phyloP scores from a whole-genome alignment of 2,888 invertebrate genomes.

The Synergus laeviventris region DNA sequence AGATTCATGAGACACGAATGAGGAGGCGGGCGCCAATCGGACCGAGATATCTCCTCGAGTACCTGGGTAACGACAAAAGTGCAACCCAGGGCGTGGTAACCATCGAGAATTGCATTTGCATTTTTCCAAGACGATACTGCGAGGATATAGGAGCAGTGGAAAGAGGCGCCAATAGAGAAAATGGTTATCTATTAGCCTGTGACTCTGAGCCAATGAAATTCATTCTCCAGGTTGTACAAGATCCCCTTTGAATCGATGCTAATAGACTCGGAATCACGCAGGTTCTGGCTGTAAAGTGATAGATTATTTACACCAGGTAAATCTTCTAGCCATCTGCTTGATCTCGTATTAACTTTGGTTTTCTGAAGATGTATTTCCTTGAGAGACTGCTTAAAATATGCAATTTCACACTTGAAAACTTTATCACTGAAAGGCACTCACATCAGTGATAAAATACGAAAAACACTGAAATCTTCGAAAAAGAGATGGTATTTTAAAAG shows the following conservation, averaged over 20 bases:
- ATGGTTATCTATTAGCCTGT: no score
- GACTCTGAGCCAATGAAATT: not conserved
- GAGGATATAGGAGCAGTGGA: no score
- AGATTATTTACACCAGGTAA: not conserved
- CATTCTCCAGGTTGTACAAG: not conserved
- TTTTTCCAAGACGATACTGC: not conserved
- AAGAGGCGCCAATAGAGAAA: no score
- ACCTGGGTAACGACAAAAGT: constrained; percentile 60
- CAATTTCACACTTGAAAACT: no score
- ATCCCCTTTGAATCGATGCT: not conserved
- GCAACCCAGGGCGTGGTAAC: constrained; percentile 57
- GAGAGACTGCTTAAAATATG: not conserved
- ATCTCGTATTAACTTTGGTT: not conserved
- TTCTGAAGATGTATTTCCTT: not conserved
- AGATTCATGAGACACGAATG: constrained; percentile 66
- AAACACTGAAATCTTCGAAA: no score
- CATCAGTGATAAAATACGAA: no score
- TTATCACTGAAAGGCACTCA: no score
- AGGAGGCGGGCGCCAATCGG: constrained; percentile 11
- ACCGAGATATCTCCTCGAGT: constrained; percentile 46
- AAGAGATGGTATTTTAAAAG: not conserved
- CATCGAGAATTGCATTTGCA: not conserved
- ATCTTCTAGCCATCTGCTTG: not conserved
- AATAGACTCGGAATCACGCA: not conserved
- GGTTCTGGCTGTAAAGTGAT: not conserved